Percentiles rank a stretch among this genome's conserved stretches.
These are phyloP conservation scores for Mormyrops boulengeri DNA, from an alignment of 2,797 vertebrate genomes.

Conservation along the genomic window DNA sequence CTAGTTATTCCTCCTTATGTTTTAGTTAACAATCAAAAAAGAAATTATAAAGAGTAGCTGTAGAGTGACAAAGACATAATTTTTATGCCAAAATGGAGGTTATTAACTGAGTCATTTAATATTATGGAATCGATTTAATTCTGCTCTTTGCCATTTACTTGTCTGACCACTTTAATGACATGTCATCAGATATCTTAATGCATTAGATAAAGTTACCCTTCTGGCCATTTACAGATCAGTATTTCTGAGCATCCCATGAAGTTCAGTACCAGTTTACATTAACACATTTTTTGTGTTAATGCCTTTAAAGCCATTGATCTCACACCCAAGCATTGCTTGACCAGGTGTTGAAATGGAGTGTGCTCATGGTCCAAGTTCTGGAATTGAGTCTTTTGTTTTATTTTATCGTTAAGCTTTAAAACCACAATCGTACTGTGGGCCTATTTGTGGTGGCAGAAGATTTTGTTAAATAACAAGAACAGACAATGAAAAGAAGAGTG, in stretches of 20 bases:
- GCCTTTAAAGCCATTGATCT: not conserved
- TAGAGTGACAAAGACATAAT: not conserved
- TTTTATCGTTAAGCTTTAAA: not conserved
- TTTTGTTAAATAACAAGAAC: not conserved
- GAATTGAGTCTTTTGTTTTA: not conserved
- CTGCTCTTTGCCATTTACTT: not conserved
- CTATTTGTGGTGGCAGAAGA: not conserved
- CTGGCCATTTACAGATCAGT: not conserved
- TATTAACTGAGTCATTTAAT: not conserved
- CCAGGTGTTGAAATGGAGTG: not conserved
- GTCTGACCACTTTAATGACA: not conserved
- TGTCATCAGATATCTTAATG: not conserved
- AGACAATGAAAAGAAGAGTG: not conserved
- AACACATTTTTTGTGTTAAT: not conserved
- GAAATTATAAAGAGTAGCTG: not conserved
- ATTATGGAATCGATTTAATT: constrained; percentile 9
- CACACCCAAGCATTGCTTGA: not conserved
- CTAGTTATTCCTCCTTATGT: not conserved
- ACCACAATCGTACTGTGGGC: not conserved
- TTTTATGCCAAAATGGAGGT: not conserved
- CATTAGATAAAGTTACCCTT: not conserved
- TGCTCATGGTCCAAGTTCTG: not conserved
- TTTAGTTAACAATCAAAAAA: not conserved
- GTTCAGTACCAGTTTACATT: not conserved
- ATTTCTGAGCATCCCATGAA: not conserved